phyloP scores from a whole-genome alignment of 1,140 invertebrate species.

The Teleopsis dalmanni region DNA sequence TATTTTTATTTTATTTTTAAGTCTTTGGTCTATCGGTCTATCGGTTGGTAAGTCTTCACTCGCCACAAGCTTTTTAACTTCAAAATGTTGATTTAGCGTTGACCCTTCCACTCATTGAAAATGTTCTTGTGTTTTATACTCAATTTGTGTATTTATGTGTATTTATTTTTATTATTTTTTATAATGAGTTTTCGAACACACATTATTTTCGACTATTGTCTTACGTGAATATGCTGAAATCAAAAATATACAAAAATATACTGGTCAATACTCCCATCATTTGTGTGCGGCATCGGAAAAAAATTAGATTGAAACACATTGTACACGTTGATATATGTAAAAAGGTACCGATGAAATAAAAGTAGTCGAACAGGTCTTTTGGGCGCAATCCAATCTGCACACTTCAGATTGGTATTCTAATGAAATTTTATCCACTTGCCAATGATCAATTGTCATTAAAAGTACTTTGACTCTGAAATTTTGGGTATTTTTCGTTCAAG shows the following conservation, averaged over 20 bases:
- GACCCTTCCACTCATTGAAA: slow-evolving; percentile 9
- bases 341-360: too few relatives aligned
- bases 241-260: slow-evolving; percentile 31
- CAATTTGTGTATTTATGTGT: not conserved
- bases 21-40: not conserved
- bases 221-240: slow-evolving; percentile 41
- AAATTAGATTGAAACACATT: not conserved
- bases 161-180: slow-evolving; percentile 1
- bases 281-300: slow-evolving; percentile 13
- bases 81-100: slow-evolving; percentile 11
- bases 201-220: slow-evolving; percentile 35
- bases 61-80: too few relatives aligned
- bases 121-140: not conserved
- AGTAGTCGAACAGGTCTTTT: too few relatives aligned
- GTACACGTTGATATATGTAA: not conserved
- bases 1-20: slow-evolving; percentile 1
- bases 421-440: slow-evolving; percentile 43
- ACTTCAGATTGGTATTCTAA: slow-evolving; percentile 37
- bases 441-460: slow-evolving; percentile 44
- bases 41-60: too few relatives aligned
- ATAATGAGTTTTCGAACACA: slow-evolving; percentile 16
- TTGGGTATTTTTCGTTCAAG: too few relatives aligned
- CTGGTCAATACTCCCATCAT: slow-evolving; percentile 44
- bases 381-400: too few relatives aligned
- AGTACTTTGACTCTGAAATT: slow-evolving; percentile 42